Evolutionary conservation across 2,113 vertebrate genomes (phyloP).

Genomic region (Struthio camelus): DNA sequence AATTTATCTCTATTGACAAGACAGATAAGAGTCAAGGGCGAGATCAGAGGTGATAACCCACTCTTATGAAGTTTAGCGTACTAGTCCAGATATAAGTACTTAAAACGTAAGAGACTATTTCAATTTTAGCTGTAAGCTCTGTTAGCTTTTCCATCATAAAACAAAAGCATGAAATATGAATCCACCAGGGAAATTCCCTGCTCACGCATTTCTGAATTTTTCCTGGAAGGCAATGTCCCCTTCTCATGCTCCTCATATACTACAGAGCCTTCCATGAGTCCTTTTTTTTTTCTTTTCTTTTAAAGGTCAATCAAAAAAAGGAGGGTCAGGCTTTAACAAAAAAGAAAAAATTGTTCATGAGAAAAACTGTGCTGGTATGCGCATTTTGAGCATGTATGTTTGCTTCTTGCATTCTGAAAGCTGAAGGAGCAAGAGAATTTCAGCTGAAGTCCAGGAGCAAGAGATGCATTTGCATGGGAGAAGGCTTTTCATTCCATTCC

Average conservation of each 20-base stretch:
- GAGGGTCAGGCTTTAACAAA: neutral
- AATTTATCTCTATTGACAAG: neutral
- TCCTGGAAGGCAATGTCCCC: rapidly evolving
- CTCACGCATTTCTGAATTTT: neutral
- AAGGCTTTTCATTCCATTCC: neutral
- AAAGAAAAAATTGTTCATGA: neutral
- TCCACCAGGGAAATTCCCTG: neutral
- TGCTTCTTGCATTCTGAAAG: neutral
- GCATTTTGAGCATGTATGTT: neutral
- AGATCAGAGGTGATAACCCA: neutral
- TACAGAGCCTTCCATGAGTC: neutral
- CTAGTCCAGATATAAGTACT: neutral
- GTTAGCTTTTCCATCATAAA: neutral
- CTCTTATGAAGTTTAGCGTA: neutral
- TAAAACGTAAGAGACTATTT: neutral
- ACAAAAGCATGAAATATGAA: neutral
- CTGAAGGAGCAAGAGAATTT: neutral
- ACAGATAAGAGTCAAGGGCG: neutral
- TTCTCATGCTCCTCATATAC: neutral
- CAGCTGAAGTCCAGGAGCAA: neutral
- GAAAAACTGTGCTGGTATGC: neutral
- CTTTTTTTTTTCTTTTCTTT: neutral
- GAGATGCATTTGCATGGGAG: neutral
- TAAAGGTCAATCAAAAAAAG: neutral
- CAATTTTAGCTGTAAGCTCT: neutral